Evolutionary conservation across 2,888 invertebrate species (phyloP), one percentile per base, ranked within the genome.

Genomic region (Cataglyphis rosenhaueri): DNA sequence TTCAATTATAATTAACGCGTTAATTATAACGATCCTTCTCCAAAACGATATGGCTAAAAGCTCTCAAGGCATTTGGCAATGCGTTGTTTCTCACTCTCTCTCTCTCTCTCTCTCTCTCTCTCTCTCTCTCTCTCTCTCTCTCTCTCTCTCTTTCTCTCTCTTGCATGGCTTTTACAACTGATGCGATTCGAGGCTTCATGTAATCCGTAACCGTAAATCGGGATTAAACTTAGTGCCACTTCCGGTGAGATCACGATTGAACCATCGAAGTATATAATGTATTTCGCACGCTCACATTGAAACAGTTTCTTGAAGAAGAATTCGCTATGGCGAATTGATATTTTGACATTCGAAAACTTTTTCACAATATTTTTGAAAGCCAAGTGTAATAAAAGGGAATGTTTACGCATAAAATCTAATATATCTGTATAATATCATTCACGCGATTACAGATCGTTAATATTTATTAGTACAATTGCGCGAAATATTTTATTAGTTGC

Each of bases 191-290:
- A 82, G 85, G 83, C 73, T 84, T 44, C 83, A 78, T 85, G 89
- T 91, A 92, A 92, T 91, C 91, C 92, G 70, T 71, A 74, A 82
- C 88, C 88, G 89, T 92, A 92, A 92, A 92, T 92, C 90, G 89
- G 91, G 91, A 92, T 92, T 92, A 92, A 91, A 91, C 87, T 90
- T 89, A 86, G 87, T 86, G 87, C 84, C 86, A 84, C 84, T 88
- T 87, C 85, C 81, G 76, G 79, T 70, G 83, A 52, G 32, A 75
- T 81, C 76, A 86, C 70, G 73, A 65, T 83, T 76, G 78, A n/a
- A 48, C 82, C 75, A 87, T 70, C 59, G 84, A 86, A 83, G 66
- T 73, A 59, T 29, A 21, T 35, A 35, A 18, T 55, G 25, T 48
- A 55, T 64, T 86, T 81, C n/a, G 78, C 18, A 75, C 76, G 74